Evolutionary conservation across 2,888 invertebrate genomes (phyloP).

Genomic region (Xanthorhoe designata): DNA sequence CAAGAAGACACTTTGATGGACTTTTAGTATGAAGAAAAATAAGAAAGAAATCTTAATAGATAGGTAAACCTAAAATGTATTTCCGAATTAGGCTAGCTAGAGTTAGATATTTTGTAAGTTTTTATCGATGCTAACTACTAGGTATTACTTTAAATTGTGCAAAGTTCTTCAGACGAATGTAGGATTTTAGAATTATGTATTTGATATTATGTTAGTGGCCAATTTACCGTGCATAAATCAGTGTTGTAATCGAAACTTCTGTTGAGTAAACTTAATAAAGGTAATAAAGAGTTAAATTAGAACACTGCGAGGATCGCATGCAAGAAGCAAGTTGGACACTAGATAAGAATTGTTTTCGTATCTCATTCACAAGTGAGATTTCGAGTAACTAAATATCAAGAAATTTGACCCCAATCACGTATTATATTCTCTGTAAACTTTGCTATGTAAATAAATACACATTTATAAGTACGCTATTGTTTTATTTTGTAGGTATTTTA

Average conservation of each 20-base stretch:
- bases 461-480: conserved; percentile 20
- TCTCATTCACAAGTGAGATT: conserved; percentile 39
- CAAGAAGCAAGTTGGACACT: conserved; percentile 19
- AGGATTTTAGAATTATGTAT: not conserved
- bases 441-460: conserved; percentile 38
- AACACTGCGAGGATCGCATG: conserved; percentile 36
- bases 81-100: not conserved
- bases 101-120: conserved; percentile 17
- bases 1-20: not conserved
- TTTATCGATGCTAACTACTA: conserved; percentile 1
- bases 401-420: conserved; percentile 7
- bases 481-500: conserved; percentile 11
- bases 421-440: conserved; percentile 35
- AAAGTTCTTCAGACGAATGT: conserved; percentile 29
- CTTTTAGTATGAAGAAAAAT: not conserved
- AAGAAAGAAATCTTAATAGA: not conserved
- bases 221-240: conserved; percentile 27
- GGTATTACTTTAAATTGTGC: not conserved
- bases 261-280: not conserved
- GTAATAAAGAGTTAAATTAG: conserved; percentile 20
- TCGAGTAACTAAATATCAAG: conserved; percentile 25
- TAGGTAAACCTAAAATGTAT: not conserved
- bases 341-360: conserved; percentile 37
- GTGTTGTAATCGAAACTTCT: conserved; percentile 21
- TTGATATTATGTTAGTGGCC: not conserved